Evolutionary conservation across 37 sponge, comb jelly and placozoan genomes (phyloP).

Genomic region (Petrosia ficiformis): DNA sequence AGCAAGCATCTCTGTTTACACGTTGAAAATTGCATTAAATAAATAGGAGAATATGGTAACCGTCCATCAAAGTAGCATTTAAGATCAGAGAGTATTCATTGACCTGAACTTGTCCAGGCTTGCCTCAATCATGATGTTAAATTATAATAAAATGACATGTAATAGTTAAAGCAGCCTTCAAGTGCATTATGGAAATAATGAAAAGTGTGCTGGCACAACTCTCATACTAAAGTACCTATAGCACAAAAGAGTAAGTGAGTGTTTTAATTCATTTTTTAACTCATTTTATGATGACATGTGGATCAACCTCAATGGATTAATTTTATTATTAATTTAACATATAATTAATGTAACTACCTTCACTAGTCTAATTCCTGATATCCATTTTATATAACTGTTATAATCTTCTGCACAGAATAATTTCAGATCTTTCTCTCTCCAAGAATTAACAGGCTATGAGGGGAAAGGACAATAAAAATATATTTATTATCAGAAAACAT

Average conservation of each 20-base stretch:
- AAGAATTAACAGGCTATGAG: conserved; percentile 60
- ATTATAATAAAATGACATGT: too few relatives aligned
- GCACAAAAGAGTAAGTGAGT: neutral
- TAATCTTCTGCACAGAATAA: conserved; percentile 53
- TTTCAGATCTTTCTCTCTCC: conserved; percentile 56
- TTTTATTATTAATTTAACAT: neutral
- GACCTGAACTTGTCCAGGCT: too few relatives aligned
- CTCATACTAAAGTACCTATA: neutral
- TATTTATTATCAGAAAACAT: neutral
- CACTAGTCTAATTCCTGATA: conserved; percentile 56
- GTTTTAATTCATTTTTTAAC: neutral
- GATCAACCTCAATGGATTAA: neutral
- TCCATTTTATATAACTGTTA: conserved; percentile 32
- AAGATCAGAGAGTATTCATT: too few relatives aligned
- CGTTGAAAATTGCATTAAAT: too few relatives aligned
- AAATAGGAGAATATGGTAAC: too few relatives aligned
- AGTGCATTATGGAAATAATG: too few relatives aligned
- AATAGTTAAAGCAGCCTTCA: too few relatives aligned
- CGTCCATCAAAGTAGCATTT: too few relatives aligned
- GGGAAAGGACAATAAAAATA: too few relatives aligned
- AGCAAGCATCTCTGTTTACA: too few relatives aligned
- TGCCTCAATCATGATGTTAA: too few relatives aligned
- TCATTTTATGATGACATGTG: neutral
- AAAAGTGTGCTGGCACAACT: too few relatives aligned
- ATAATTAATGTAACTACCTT: conserved; percentile 50